These are phyloP conservation scores for Rosalia funebris DNA, from an alignment of 2,888 invertebrate genomes.

Conservation along the genomic window DNA sequence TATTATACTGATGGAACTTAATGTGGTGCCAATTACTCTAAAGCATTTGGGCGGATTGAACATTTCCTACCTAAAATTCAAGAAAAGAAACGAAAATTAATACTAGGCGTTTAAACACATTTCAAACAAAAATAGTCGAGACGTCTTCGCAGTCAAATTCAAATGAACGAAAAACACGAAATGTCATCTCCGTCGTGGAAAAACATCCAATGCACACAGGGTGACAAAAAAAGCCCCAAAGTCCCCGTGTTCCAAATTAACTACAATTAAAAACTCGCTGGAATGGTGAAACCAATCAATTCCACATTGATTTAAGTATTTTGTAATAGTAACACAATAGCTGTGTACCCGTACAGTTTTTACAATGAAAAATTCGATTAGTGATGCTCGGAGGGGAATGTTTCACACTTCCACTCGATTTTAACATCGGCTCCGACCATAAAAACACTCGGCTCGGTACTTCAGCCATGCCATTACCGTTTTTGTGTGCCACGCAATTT, in stretches of 20 bases:
- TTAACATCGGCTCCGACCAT: background rate
- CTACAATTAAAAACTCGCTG: constrained; percentile 28
- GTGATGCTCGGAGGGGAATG: constrained; percentile 5
- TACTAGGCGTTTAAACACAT: background rate
- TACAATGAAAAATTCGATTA: constrained; percentile 13
- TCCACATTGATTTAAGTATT: constrained; percentile 17
- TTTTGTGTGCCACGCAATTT: constrained; percentile 12
- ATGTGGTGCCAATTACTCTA: too few species aligned
- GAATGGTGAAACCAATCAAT: constrained; percentile 32
- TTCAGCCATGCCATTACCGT: constrained; percentile 6
- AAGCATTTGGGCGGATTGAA: too few species aligned
- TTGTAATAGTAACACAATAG: constrained; percentile 23
- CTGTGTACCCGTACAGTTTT: constrained; percentile 5
- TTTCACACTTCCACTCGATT: constrained; percentile 14
- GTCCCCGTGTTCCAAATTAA: constrained; percentile 14
- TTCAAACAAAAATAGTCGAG: background rate
- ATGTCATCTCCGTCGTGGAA: background rate
- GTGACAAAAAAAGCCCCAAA: constrained; percentile 6
- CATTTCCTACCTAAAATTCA: too few species aligned
- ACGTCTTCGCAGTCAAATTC: background rate
- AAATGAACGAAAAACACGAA: background rate
- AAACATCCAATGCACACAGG: background rate
- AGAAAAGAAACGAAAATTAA: background rate
- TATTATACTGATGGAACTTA: too few species aligned
- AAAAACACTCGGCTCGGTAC: constrained; percentile 5